Evolutionary conservation across 2,888 invertebrate species (phyloP).

Genomic region (Drosophila silvestris): DNA sequence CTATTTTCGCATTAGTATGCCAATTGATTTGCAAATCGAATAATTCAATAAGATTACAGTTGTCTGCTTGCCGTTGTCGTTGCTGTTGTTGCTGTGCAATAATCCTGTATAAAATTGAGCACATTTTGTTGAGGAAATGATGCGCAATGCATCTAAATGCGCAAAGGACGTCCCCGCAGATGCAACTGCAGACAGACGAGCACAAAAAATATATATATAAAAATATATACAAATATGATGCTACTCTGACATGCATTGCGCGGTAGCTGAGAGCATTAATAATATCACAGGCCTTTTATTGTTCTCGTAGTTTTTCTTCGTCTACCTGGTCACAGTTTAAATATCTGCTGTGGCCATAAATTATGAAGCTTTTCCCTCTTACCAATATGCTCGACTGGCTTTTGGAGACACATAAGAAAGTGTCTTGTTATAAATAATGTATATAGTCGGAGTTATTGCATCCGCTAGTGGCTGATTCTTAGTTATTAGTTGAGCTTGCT

Average conservation of each 20-base stretch:
- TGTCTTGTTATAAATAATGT: slow-evolving; percentile 52
- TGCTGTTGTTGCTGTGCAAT: slow-evolving; percentile 7
- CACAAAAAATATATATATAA: neutral
- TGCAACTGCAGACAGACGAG: slow-evolving; percentile 13
- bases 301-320: neutral
- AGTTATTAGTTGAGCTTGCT: slow-evolving; percentile 64
- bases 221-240: slow-evolving; percentile 14
- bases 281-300: neutral
- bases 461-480: slow-evolving; percentile 53
- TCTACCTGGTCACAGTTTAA: slow-evolving; percentile 21
- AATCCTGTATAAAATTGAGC: slow-evolving; percentile 34
- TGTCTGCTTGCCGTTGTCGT: slow-evolving; percentile 10
- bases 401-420: slow-evolving; percentile 13
- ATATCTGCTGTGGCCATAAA: slow-evolving; percentile 20
- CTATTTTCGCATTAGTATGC: slow-evolving; percentile 64
- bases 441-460: slow-evolving; percentile 55
- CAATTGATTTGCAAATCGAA: slow-evolving; percentile 72
- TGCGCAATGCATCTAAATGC: slow-evolving; percentile 37
- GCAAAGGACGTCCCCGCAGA: slow-evolving; percentile 14
- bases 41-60: slow-evolving; percentile 69
- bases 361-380: slow-evolving; percentile 24
- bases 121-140: slow-evolving; percentile 52
- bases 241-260: slow-evolving; percentile 12
- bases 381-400: slow-evolving; percentile 42
- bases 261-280: slow-evolving; percentile 16